phyloP scores from a whole-genome alignment of 1,140 invertebrate species.

The Aphelinus atriplicis region DNA sequence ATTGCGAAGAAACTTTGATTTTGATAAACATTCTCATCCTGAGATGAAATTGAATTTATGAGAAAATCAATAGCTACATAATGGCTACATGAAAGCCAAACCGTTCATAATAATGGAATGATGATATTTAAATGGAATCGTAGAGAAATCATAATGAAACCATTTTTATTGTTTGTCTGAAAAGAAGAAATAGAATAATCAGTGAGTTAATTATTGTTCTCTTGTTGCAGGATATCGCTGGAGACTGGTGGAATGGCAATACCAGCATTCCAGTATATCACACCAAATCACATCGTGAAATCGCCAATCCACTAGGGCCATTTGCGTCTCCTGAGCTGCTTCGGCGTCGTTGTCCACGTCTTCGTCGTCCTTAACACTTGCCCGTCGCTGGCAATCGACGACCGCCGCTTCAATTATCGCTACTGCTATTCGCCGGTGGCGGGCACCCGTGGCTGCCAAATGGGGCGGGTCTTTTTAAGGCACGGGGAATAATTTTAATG shows the following conservation, averaged over 20 bases:
- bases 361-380: constrained; percentile 38
- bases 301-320: constrained; percentile 84
- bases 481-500: constrained; percentile 15
- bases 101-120: too few species aligned
- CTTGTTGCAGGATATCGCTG: constrained; percentile 87
- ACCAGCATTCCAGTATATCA: constrained; percentile 90
- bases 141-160: too few species aligned
- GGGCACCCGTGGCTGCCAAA: constrained; percentile 45
- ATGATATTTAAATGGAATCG: too few species aligned
- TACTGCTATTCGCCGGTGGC: neutral
- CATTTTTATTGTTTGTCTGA: too few species aligned
- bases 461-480: constrained; percentile 23
- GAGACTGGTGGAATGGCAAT: constrained; percentile 89
- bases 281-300: constrained; percentile 91
- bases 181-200: too few species aligned
- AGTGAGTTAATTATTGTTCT: constrained; percentile 21
- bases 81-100: too few species aligned
- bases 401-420: neutral
- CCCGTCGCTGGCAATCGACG: constrained; percentile 42
- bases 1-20: too few species aligned
- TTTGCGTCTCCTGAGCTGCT: neutral
- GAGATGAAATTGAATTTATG: too few species aligned
- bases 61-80: too few species aligned
- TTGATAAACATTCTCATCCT: too few species aligned
- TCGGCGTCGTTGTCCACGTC: neutral